Evolutionary conservation across 2,797 vertebrate species (phyloP).

Genomic region (Rhadinocentrus ornatus): DNA sequence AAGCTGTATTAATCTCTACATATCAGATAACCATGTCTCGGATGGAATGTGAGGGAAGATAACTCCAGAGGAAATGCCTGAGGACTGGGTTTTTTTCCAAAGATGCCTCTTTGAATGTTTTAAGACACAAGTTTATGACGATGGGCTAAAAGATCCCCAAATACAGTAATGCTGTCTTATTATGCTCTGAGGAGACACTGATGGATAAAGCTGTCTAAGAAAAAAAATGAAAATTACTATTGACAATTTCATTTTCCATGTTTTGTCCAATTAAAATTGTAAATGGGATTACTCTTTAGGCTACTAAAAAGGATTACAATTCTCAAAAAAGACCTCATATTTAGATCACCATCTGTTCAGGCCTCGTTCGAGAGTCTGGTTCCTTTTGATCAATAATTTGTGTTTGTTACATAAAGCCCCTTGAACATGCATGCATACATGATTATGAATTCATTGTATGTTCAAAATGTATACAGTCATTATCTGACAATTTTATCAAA

Average conservation of each 20-base stretch:
- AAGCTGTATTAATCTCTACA: conserved; percentile 44
- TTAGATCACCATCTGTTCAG: conserved; percentile 80
- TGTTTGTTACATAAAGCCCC: conserved; percentile 47
- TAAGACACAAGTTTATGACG: conserved; percentile 38
- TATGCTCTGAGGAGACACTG: neutral
- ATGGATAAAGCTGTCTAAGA: neutral
- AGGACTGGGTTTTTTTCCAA: conserved; percentile 60
- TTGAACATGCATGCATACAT: conserved; percentile 14
- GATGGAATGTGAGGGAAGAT: conserved; percentile 73
- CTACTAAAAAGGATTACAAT: conserved; percentile 55
- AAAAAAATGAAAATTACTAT: neutral
- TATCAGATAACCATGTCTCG: conserved; percentile 75
- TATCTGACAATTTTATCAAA: neutral
- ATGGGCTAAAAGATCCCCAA: neutral
- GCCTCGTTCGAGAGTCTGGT: conserved; percentile 51
- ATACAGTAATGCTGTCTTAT: neutral
- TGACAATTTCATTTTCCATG: conserved; percentile 65
- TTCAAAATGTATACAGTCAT: conserved; percentile 8
- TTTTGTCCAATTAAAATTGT: conserved; percentile 67
- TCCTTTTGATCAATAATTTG: conserved; percentile 66
- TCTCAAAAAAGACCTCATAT: conserved; percentile 54
- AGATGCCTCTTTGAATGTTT: conserved; percentile 36
- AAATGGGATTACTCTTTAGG: conserved; percentile 65
- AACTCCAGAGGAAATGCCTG: conserved; percentile 80
- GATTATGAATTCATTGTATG: neutral